phyloP scores from a whole-genome alignment of 1,140 invertebrate genomes.

The Drosophila tsacasi region DNA sequence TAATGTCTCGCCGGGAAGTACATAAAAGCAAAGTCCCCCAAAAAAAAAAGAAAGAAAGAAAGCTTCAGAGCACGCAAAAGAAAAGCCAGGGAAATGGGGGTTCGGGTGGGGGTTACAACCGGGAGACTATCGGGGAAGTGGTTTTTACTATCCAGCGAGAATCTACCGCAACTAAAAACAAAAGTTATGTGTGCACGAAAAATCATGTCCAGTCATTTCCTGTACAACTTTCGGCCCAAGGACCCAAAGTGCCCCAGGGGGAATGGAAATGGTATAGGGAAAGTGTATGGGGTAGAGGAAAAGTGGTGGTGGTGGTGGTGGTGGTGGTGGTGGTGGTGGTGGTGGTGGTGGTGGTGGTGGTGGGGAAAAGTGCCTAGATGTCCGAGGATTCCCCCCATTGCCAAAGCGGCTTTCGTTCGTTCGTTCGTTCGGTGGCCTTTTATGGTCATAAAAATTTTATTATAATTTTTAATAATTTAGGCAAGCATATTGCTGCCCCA shows the following conservation, averaged over 20 bases:
- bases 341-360: no score
- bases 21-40: constrained; percentile 27
- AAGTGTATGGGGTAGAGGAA: neutral
- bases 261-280: neutral
- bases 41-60: neutral
- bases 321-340: no score
- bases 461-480: constrained; percentile 81
- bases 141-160: constrained; percentile 51
- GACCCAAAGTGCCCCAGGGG: constrained; percentile 12
- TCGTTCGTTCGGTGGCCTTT: constrained; percentile 56
- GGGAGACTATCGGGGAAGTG: constrained; percentile 44
- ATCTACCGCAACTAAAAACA: constrained; percentile 68
- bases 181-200: constrained; percentile 73
- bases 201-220: constrained; percentile 79
- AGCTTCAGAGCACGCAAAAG: constrained; percentile 32
- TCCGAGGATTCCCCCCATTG: neutral
- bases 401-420: constrained; percentile 33
- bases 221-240: constrained; percentile 66
- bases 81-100: constrained; percentile 2
- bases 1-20: constrained; percentile 54
- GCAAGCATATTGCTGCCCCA: constrained; percentile 58
- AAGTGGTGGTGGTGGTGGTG: no score
- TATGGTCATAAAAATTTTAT: constrained; percentile 80
- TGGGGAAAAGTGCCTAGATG: constrained; percentile 9
- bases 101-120: no score